phyloP scores from a whole-genome alignment of 2,888 invertebrate genomes.

The Ophioninae sp. region DNA sequence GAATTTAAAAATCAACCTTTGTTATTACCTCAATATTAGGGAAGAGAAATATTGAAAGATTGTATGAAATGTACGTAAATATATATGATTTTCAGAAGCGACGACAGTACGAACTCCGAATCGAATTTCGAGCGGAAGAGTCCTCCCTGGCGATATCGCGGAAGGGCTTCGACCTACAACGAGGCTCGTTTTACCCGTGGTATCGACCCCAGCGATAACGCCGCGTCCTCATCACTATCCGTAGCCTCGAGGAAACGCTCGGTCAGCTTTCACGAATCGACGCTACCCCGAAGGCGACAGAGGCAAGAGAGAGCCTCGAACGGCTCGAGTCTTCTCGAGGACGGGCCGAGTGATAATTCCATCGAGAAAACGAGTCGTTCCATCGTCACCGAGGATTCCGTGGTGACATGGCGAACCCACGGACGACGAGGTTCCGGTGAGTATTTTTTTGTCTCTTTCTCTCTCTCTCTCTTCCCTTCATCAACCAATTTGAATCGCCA shows the following conservation, averaged over 20 bases:
- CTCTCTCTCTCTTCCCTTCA: conserved; percentile 69
- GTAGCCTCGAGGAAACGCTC: conserved; percentile 80
- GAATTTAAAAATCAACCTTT: too few species aligned
- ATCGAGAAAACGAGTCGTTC: conserved; percentile 73
- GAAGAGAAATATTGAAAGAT: too few species aligned
- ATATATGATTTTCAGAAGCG: conserved; percentile 27
- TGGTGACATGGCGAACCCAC: conserved; percentile 88
- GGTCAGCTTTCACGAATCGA: conserved; percentile 82
- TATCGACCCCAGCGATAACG: conserved; percentile 47
- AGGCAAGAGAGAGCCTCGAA: conserved; percentile 53
- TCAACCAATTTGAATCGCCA: not conserved
- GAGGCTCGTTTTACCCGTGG: conserved; percentile 80
- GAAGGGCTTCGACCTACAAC: conserved; percentile 82
- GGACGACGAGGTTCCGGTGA: conserved; percentile 86
- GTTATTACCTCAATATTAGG: too few species aligned
- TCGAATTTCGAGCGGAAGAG: not conserved
- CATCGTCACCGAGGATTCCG: conserved; percentile 72
- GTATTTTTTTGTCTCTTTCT: not conserved
- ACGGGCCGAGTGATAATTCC: conserved; percentile 70
- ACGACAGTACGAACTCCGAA: conserved; percentile 68
- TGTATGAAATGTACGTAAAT: too few species aligned
- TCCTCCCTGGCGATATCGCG: conserved; percentile 70
- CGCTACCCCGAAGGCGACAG: conserved; percentile 64
- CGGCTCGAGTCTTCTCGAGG: conserved; percentile 58
- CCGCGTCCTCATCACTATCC: conserved; percentile 63